Percentiles rank a stretch among this genome's conserved stretches.
Evolutionary conservation across 2,113 vertebrate genomes (phyloP).

Genomic region (Geococcyx californianus): DNA sequence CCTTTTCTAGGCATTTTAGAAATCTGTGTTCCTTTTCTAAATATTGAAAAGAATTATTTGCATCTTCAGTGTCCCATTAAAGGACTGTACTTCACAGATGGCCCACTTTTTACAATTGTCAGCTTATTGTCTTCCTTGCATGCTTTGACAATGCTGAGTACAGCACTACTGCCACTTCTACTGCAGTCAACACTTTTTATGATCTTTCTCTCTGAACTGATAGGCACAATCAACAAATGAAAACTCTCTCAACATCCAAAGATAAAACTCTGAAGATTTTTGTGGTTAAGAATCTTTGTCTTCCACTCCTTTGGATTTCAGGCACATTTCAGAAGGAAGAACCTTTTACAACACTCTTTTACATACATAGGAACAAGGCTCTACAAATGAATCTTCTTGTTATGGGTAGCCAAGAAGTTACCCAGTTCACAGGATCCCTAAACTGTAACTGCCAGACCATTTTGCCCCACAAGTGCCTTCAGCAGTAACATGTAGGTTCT

Average conservation of each 20-base stretch:
- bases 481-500: not conserved
- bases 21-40: not conserved
- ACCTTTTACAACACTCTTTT: not conserved
- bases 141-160: not conserved
- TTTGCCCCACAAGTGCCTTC: not conserved
- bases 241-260: not conserved
- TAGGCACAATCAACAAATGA: not conserved
- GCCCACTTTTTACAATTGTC: not conserved
- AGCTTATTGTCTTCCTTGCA: not conserved
- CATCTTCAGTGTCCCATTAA: not conserved
- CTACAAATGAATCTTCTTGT: not conserved
- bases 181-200: not conserved
- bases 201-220: not conserved
- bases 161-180: not conserved
- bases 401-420: not conserved
- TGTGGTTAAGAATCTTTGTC: not conserved
- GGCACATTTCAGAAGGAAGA: not conserved
- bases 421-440: not conserved
- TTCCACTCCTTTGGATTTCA: not conserved
- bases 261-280: not conserved
- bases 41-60: not conserved
- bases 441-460: not conserved
- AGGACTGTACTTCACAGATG: not conserved
- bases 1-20: not conserved
- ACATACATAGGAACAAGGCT: not conserved